Conservation (phyloP, 2,113 vertebrate genomes). For the Ia io region DNA sequence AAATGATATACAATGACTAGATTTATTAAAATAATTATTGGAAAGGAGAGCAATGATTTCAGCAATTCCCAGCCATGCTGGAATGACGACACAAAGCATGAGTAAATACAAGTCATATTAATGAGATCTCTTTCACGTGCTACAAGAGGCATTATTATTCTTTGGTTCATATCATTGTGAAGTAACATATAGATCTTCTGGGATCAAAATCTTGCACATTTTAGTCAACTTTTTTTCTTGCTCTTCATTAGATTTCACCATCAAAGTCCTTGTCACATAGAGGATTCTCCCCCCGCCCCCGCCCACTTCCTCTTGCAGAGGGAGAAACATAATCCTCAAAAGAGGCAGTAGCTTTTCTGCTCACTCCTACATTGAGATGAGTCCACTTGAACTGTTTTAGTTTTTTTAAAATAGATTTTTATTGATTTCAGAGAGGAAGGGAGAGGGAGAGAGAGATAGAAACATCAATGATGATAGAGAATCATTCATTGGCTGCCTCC, state of each 20-base stretch:
- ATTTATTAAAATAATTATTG: neutral
- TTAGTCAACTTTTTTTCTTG: neutral
- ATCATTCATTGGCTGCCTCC: too few species aligned
- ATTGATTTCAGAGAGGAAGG: too few species aligned
- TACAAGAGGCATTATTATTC: neutral
- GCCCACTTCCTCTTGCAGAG: neutral
- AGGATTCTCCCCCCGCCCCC: too few species aligned
- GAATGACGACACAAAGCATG: neutral
- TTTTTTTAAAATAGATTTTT: too few species aligned
- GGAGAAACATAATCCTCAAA: neutral
- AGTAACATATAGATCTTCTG: neutral
- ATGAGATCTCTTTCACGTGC: neutral
- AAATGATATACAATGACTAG: neutral
- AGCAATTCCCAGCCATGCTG: neutral
- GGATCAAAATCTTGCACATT: neutral
- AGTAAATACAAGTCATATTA: neutral
- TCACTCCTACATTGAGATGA: neutral
- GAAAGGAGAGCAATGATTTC: neutral
- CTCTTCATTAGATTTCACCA: neutral
- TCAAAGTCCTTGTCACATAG: neutral
- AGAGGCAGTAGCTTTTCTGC: neutral
- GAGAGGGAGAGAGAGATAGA: too few species aligned
- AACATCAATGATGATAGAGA: too few species aligned
- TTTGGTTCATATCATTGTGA: neutral
- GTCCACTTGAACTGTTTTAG: neutral